These are phyloP conservation scores for Orchesellides sinensis DNA, from an alignment of 2,888 invertebrate species.

Conservation along the genomic window DNA sequence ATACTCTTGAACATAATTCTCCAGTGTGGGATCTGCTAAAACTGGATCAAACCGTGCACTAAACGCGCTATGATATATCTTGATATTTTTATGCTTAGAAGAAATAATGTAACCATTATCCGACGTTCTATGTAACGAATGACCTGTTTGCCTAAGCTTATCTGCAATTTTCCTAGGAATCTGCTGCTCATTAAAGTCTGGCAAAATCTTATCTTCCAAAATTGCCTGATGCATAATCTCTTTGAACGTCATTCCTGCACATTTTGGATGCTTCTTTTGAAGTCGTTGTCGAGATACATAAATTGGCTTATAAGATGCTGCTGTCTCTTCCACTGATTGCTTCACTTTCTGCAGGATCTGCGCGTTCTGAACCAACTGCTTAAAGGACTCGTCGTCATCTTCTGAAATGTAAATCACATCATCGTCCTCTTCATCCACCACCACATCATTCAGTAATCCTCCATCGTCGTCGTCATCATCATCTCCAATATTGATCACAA, in stretches of 20 bases:
- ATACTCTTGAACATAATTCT: constrained; percentile 60
- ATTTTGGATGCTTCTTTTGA: constrained; percentile 43
- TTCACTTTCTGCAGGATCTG: constrained; percentile 22
- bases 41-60: constrained; percentile 58
- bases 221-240: constrained; percentile 66
- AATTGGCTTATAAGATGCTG: constrained; percentile 25
- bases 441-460: constrained; percentile 30
- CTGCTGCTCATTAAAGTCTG: constrained; percentile 42
- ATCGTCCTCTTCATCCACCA: constrained; percentile 6
- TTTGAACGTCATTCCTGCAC: constrained; percentile 27
- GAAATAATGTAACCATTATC: constrained; percentile 30
- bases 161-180: constrained; percentile 29
- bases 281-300: constrained; percentile 22
- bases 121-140: neutral
- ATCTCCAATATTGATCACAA: constrained; percentile 31
- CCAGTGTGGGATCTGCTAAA: constrained; percentile 47
- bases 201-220: constrained; percentile 59
- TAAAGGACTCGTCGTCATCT: constrained; percentile 43
- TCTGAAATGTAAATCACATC: constrained; percentile 31
- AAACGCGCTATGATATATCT: constrained; percentile 49
- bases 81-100: constrained; percentile 24
- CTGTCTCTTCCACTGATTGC: constrained; percentile 39
- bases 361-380: constrained; percentile 39
- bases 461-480: constrained; percentile 38
- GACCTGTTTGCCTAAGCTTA: constrained; percentile 14